Evolutionary conservation across 2,888 invertebrate genomes (phyloP).

Genomic region (Drosophila putrida): DNA sequence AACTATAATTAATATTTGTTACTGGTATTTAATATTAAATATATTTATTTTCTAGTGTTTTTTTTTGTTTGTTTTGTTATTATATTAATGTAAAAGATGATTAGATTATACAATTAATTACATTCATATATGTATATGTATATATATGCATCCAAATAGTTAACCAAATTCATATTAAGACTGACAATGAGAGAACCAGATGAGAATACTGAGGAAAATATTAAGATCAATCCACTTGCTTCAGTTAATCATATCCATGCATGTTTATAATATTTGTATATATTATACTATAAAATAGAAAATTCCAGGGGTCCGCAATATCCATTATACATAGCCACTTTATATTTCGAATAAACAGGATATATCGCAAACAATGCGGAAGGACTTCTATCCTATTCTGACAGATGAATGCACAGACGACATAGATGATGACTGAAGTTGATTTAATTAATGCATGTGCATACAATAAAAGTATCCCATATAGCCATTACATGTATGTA

Average conservation of each 20-base stretch:
- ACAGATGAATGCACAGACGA: slow-evolving; percentile 1
- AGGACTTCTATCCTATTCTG: slow-evolving; percentile 15
- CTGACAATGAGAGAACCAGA: slow-evolving; percentile 17
- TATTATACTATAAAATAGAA: background rate
- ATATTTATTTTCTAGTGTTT: slow-evolving; percentile 39
- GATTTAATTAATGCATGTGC: slow-evolving; percentile 11
- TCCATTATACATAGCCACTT: slow-evolving; percentile 22
- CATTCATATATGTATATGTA: slow-evolving; percentile 39
- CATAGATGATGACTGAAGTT: background rate
- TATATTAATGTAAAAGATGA: slow-evolving; percentile 38
- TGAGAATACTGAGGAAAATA: slow-evolving; percentile 17
- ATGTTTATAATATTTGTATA: background rate
- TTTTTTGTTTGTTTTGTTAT: background rate
- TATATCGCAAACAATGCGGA: slow-evolving; percentile 6
- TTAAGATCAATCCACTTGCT: slow-evolving; percentile 31
- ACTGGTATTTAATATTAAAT: slow-evolving; percentile 39
- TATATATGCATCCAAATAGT: slow-evolving; percentile 53
- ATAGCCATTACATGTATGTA: slow-evolving; percentile 44
- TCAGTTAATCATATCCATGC: slow-evolving; percentile 12
- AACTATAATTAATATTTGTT: slow-evolving; percentile 42
- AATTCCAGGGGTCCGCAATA: slow-evolving; percentile 3
- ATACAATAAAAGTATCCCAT: slow-evolving; percentile 46
- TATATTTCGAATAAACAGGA: slow-evolving; percentile 18
- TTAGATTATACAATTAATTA: slow-evolving; percentile 56
- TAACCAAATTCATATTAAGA: slow-evolving; percentile 48